These are phyloP conservation scores for Eilema caniola DNA, from an alignment of 2,888 invertebrate species.

Conservation along the genomic window DNA sequence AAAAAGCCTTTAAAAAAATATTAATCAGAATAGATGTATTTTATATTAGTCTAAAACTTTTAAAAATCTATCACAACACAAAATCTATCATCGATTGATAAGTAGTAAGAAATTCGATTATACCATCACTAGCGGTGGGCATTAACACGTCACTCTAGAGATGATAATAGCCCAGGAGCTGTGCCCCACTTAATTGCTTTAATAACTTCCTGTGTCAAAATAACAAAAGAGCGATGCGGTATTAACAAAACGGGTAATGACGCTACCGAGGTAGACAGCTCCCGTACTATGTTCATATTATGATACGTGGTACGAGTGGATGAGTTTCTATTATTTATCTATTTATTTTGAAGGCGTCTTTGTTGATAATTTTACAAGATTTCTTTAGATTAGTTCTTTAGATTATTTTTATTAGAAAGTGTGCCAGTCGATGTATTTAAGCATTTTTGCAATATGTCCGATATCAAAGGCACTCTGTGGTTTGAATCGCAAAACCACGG, in stretches of 20 bases:
- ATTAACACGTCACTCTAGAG: conserved; percentile 86
- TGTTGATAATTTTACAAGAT: neutral
- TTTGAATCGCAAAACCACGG: neutral
- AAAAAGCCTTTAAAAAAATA: too few species aligned
- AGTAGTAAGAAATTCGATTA: conserved; percentile 32
- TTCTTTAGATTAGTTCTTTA: neutral
- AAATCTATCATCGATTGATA: conserved; percentile 19
- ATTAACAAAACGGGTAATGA: conserved; percentile 81
- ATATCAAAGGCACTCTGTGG: neutral
- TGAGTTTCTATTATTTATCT: neutral
- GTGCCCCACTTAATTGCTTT: conserved; percentile 86
- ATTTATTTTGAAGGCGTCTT: neutral
- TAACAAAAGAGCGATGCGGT: conserved; percentile 84
- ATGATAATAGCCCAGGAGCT: conserved; percentile 84
- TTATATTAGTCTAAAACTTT: neutral
- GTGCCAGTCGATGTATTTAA: neutral
- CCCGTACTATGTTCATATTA: conserved; percentile 66
- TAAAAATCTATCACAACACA: conserved; percentile 16
- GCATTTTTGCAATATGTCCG: neutral
- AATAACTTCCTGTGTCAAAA: conserved; percentile 88
- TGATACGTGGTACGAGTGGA: conserved; percentile 43
- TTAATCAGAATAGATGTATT: neutral
- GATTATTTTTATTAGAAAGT: neutral
- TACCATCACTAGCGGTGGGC: conserved; percentile 73
- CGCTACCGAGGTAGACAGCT: conserved; percentile 64